These are phyloP conservation scores for Cebus imitator DNA, from an alignment of 2,113 vertebrate genomes.

Conservation along the genomic window DNA sequence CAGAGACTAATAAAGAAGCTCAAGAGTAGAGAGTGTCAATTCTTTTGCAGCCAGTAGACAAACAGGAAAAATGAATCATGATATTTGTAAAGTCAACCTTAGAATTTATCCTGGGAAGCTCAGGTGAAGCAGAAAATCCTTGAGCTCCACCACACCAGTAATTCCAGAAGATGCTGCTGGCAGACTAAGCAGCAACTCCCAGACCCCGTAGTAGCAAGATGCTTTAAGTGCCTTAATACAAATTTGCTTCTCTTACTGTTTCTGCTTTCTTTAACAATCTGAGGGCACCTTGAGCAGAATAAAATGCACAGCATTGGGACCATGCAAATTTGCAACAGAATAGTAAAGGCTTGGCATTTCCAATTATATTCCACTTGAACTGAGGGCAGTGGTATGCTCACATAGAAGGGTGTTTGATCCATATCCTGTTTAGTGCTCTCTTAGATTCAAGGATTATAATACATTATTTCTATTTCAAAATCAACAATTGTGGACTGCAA, in stretches of 20 bases:
- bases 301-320: not conserved
- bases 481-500: not conserved
- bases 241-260: not conserved
- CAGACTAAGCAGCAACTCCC: not conserved
- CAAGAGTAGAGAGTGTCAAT: not conserved
- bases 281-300: not conserved
- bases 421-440: not conserved
- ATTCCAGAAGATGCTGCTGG: not conserved
- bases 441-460: not conserved
- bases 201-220: not conserved
- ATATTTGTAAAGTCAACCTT: not conserved
- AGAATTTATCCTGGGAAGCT: not conserved
- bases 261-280: not conserved
- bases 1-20: not conserved
- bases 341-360: not conserved
- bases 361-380: not conserved
- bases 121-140: not conserved
- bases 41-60: not conserved
- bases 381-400: not conserved
- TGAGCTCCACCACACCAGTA: not conserved
- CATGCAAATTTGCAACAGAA: not conserved
- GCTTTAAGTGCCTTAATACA: not conserved
- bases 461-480: conserved; percentile 11
- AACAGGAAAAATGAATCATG: not conserved
- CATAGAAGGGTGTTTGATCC: not conserved